phyloP scores from a whole-genome alignment of 2,113 vertebrate genomes.

The Perca schrenkii region DNA sequence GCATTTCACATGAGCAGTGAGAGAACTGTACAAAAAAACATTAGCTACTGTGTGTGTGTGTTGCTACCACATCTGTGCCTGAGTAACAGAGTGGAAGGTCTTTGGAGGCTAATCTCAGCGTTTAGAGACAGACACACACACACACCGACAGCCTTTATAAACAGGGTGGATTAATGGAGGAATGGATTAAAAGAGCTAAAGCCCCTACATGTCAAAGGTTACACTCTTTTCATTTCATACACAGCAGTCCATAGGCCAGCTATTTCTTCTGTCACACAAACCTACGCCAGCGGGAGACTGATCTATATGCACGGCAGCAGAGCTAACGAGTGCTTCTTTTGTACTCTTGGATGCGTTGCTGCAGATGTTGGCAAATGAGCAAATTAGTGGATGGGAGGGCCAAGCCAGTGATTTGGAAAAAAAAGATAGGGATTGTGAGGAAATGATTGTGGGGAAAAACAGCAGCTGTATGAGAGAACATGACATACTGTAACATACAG shows the following conservation, averaged over 20 bases:
- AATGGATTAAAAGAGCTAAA: slow-evolving; percentile 60
- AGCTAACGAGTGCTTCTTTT: slow-evolving; percentile 25
- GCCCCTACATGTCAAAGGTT: slow-evolving; percentile 30
- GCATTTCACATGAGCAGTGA: slow-evolving; percentile 28
- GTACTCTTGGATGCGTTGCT: slow-evolving; percentile 17
- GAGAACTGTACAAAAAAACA: slow-evolving; percentile 40
- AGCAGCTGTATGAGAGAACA: slow-evolving; percentile 42
- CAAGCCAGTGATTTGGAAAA: slow-evolving; percentile 24
- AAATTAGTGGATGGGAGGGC: slow-evolving; percentile 36
- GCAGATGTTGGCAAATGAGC: slow-evolving; percentile 49
- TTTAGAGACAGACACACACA: slow-evolving; percentile 41
- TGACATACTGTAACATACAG: slow-evolving; percentile 36
- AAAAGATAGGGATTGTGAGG: slow-evolving; percentile 15
- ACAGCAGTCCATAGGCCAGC: slow-evolving; percentile 2
- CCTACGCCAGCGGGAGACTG: slow-evolving; percentile 22
- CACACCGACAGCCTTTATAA: slow-evolving; percentile 49
- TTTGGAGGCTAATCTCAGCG: slow-evolving; percentile 64
- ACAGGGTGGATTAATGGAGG: slow-evolving; percentile 59
- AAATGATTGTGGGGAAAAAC: slow-evolving; percentile 42
- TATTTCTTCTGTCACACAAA: slow-evolving; percentile 20
- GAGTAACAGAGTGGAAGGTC: slow-evolving; percentile 36
- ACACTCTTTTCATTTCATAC: slow-evolving; percentile 55
- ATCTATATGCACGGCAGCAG: slow-evolving; percentile 16
- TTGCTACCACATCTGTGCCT: neutral
- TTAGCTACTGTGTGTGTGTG: slow-evolving; percentile 39